A percentile compares a stretch with the other conserved stretches of the same genome.
These are phyloP conservation scores for Lota lota DNA, from an alignment of 2,113 vertebrate species.

Conservation along the genomic window DNA sequence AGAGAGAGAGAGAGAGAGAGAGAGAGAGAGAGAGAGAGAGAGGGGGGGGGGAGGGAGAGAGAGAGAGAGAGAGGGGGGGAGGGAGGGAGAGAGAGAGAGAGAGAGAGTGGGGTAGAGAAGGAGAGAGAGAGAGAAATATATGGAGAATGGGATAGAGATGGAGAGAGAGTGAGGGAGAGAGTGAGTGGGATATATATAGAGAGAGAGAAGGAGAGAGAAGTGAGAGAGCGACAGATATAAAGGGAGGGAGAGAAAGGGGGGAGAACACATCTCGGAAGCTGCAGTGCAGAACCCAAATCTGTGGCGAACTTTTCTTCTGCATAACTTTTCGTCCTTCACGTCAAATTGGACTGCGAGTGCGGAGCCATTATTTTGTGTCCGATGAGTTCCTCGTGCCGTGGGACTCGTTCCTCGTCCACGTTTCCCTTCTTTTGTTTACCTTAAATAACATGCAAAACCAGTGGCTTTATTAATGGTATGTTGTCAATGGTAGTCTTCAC, in stretches of 20 bases:
- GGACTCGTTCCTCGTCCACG: not conserved
- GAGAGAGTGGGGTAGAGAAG: no score
- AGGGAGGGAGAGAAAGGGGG: slow-evolving; percentile 19
- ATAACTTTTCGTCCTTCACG: slow-evolving; percentile 42
- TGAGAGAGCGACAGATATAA: no score
- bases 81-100: no score
- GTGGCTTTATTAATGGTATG: slow-evolving; percentile 39
- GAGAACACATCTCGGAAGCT: slow-evolving; percentile 47
- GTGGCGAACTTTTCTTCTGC: slow-evolving; percentile 25
- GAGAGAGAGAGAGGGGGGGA: no score
- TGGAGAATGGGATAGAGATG: no score
- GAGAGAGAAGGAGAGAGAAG: no score
- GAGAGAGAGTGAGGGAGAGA: no score
- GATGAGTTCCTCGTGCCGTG: slow-evolving; percentile 33
- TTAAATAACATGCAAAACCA: slow-evolving; percentile 38
- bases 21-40: no score
- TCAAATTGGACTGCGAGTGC: slow-evolving; percentile 8
- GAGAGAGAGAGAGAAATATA: no score
- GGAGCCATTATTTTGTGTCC: slow-evolving; percentile 14
- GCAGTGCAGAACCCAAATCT: slow-evolving; percentile 20
- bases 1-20: no score
- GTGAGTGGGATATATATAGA: not conserved
- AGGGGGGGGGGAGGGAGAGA: no score
- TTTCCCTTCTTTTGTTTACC: slow-evolving; percentile 12
- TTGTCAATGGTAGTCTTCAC: not conserved